A percentile compares a stretch with the other conserved stretches of the same genome.
Evolutionary conservation across 2,888 invertebrate genomes (phyloP).

Genomic region (Eristalis pertinax): DNA sequence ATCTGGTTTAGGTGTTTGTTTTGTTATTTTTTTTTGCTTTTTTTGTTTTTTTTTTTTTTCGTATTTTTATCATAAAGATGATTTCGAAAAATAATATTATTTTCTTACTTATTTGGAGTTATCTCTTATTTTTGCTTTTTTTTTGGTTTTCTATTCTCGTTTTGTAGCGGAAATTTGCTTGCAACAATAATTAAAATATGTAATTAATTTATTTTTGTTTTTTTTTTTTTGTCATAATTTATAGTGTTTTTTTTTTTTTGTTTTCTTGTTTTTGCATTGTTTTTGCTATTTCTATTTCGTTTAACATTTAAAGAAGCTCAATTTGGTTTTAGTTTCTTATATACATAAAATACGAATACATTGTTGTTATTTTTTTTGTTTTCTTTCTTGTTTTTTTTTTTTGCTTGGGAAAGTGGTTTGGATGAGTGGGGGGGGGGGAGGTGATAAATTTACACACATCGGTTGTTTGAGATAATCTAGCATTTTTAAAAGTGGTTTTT

Average conservation of each 20-base stretch:
- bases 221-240: neutral
- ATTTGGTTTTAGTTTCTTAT: conserved; percentile 27
- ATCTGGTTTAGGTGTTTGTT: too few relatives aligned
- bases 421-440: too few relatives aligned
- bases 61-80: conserved; percentile 28
- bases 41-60: neutral
- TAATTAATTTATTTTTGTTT: conserved; percentile 22
- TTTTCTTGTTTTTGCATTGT: neutral
- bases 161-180: neutral
- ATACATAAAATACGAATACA: conserved; percentile 50
- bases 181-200: conserved; percentile 34
- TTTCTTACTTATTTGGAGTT: conserved; percentile 28
- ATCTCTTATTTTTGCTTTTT: conserved; percentile 6
- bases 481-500: conserved; percentile 15
- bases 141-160: neutral
- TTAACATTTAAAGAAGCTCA: conserved; percentile 64
- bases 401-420: neutral
- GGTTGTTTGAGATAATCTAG: conserved; percentile 8
- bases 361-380: too few relatives aligned
- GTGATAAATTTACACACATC: conserved; percentile 32
- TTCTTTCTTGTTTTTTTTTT: neutral
- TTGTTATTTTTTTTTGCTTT: neutral
- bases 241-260: neutral
- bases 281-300: conserved; percentile 12
- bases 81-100: conserved; percentile 57